Evolutionary conservation across 2,797 vertebrate species (phyloP), one percentile per base, ranked within the genome.

Genomic region (Hoplostethus mediterraneus): DNA sequence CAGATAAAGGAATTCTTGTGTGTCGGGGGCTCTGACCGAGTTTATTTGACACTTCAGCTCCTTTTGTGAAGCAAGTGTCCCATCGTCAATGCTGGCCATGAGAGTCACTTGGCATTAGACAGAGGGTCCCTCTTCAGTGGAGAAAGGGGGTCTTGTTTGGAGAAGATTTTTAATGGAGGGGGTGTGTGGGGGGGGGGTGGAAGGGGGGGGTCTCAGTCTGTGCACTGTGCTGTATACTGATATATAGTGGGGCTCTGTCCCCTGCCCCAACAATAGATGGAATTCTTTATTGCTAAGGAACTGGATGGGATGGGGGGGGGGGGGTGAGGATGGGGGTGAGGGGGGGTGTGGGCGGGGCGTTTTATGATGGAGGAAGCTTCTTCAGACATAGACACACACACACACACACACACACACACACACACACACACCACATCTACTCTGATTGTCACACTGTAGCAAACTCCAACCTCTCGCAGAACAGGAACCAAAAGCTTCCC

Each of bases 81-180:
- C 93, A 86, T 93, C 93, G 95, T 96, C 96, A 97, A 96, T 95
- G 95, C 93, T 93, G 89, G 94, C 95, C 96, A 94, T 94, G 95
- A 97, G 97, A 97, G 96, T 96, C 94, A 94, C 95, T 97, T 95
- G 95, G 96, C 95, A 90, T 93, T 93, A 94, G 96, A 96, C 96
- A 97, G 95, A 97, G 95, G 95, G 96, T 96, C 95, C 96, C 97
- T 98, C 97, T 98, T 96, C 94, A 97, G 94, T 88, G 93, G 95
- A 97, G 95, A 97, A 97, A 96, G 95, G 94, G 94, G 90, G 94
- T 95, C 95, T 97, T 98, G 97, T 98, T 96, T 95, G 87, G 92
- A 95, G 93, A 95, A 93, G 72, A 94, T 95, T 95, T 95, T 95
- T 95, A 95, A 95, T 92, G 91, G 91, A 92, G 88, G 87, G 92